Conservation (phyloP, 2,888 invertebrate species). For the Scaptomyza tumidula region DNA sequence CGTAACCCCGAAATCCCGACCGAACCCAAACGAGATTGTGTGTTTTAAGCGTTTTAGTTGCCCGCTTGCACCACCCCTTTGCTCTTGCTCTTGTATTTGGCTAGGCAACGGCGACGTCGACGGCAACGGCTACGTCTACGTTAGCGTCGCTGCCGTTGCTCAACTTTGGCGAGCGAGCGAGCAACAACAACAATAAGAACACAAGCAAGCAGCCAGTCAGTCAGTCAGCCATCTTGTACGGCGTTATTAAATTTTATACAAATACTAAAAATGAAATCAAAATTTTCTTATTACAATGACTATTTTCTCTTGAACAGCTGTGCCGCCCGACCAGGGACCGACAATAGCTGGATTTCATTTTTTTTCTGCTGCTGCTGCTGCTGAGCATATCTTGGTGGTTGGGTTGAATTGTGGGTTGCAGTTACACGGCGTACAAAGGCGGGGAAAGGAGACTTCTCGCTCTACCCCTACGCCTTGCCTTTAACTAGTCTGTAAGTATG, state of each 20-base stretch:
- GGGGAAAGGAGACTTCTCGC: background rate
- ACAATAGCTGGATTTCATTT: background rate
- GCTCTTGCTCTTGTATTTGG: background rate
- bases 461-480: no score
- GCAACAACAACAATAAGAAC: constrained; percentile 34
- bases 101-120: constrained; percentile 4
- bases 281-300: constrained; percentile 82
- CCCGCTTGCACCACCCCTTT: constrained; percentile 50
- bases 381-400: constrained; percentile 31
- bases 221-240: constrained; percentile 79
- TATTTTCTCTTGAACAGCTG: constrained; percentile 69
- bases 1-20: constrained; percentile 80
- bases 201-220: constrained; percentile 32
- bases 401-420: constrained; percentile 12
- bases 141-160: constrained; percentile 38
- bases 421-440: background rate
- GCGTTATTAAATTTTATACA: constrained; percentile 81
- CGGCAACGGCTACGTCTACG: constrained; percentile 8
- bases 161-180: constrained; percentile 41
- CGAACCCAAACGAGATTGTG: constrained; percentile 80
- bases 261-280: constrained; percentile 81
- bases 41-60: constrained; percentile 80
- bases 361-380: background rate
- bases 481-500: constrained; percentile 36
- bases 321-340: constrained; percentile 47